A percentile compares a stretch with the other conserved stretches of the same genome.
These are phyloP conservation scores for Pygoscelis adeliae DNA, from an alignment of 2,113 vertebrate genomes.

Conservation along the genomic window DNA sequence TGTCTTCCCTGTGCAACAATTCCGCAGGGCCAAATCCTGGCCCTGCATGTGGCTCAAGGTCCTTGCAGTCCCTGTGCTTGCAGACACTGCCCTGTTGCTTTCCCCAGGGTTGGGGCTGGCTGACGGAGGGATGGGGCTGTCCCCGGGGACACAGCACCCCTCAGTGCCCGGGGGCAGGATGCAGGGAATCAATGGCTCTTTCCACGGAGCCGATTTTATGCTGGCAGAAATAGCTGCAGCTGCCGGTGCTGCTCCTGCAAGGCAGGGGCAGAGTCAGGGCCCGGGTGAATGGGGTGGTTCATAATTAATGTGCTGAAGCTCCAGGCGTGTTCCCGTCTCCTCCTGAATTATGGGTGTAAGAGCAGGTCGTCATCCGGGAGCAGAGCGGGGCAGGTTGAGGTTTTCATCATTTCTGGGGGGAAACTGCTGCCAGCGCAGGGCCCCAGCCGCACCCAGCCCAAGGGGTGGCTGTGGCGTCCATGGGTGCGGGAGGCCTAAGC, in stretches of 20 bases:
- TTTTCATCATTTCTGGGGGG: not conserved
- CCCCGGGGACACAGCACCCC: not conserved
- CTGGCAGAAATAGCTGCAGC: not conserved
- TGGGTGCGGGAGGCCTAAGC: not conserved
- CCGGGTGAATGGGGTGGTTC: not conserved
- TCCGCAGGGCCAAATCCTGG: not conserved
- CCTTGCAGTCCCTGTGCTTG: too few species aligned
- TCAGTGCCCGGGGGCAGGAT: not conserved
- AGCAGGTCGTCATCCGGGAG: not conserved
- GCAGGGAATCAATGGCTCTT: not conserved
- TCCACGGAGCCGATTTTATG: not conserved
- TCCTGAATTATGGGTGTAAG: not conserved
- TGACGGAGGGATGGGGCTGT: not conserved
- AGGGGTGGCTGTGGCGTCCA: rapidly evolving
- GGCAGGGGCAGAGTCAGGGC: not conserved
- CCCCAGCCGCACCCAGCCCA: not conserved
- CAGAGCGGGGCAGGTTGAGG: rapidly evolving
- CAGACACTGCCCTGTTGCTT: not conserved
- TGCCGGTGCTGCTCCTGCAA: not conserved
- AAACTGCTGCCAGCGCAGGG: rapidly evolving
- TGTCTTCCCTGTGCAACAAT: too few species aligned
- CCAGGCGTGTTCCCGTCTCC: not conserved
- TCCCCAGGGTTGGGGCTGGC: not conserved
- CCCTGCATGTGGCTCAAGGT: rapidly evolving
- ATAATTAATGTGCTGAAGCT: not conserved